Base-by-base conservation (phyloP, 2,797 vertebrate genomes). In the Tokudaia tokunoshimensis region DNA sequence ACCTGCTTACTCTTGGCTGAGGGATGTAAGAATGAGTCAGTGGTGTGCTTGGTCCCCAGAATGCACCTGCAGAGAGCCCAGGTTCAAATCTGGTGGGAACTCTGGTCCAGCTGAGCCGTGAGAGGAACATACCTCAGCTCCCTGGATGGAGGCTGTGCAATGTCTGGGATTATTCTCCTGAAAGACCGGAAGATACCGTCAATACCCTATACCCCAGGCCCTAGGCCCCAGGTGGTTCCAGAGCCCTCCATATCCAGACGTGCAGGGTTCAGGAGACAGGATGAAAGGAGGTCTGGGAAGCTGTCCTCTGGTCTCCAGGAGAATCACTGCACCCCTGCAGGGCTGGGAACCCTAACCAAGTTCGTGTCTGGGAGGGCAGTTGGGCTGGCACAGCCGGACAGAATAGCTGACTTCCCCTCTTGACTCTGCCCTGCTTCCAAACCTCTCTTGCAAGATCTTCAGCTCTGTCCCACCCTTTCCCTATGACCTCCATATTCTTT, bases 331-430 rank as follows among this genome's bases (percentile, higher is more conserved):
- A 15, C 3, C 13, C 74, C 22, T 1, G 50, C 74, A 59, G 74
- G 79, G 9, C 52, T 26, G n/a, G 87, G 31, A 52, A 24, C 15
- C 24, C 31, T 31, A 59, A 26, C 57, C 3, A 7, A 41, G 55
- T 26, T n/a, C 50, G 0, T 57, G 0, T 41, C 59, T 19, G n/a
- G 79, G 52, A 31, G 10, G 61, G 78, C 7, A n/a, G 3, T 8
- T 12, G 2, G 41, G 61, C 50, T 52, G 11, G 81, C 44, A 61
- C 20, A 15, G 57, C 47, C 8, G 6, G 0, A 41, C 14, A 26
- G 31, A 26, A 52, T 19, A 0, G 0, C 52, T 7, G 22, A 11
- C 52, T 63, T 82, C 11, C 8, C 1, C 12, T 50, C 31, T 75
- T 65, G 3, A 72, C 31, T 22, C 61, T 37, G 50, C 9, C 61